Conservation (phyloP, 2,888 invertebrate genomes). For the Agonopterix alstromeriana region DNA sequence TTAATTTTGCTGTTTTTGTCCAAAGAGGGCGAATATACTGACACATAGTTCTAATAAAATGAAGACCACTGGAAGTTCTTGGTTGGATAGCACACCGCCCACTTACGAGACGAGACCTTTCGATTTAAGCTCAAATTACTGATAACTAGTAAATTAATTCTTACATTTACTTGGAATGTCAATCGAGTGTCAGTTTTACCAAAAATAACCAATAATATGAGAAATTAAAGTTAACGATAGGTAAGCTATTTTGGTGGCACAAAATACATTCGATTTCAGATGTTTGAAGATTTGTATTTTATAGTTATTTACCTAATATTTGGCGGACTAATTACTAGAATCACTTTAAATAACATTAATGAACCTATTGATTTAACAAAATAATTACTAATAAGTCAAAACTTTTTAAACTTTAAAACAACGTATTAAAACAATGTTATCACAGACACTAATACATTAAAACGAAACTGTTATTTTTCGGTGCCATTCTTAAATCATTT, state of each 20-base stretch:
- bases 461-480: background rate
- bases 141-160: too few species aligned
- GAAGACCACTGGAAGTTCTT: conserved; percentile 69
- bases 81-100: conserved; percentile 32
- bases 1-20: conserved; percentile 70
- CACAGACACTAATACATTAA: conserved; percentile 27
- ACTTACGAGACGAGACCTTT: conserved; percentile 21
- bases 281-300: background rate
- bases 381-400: background rate
- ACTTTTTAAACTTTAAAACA: background rate
- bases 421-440: conserved; percentile 19
- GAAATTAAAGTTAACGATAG: too few species aligned
- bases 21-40: conserved; percentile 61
- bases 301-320: conserved; percentile 10
- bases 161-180: too few species aligned
- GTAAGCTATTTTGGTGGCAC: too few species aligned
- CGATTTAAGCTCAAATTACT: conserved; percentile 30
- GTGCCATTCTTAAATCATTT: background rate
- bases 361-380: background rate
- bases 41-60: conserved; percentile 50
- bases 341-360: background rate
- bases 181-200: too few species aligned
- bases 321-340: background rate
- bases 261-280: too few species aligned
- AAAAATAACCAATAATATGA: too few species aligned